Evolutionary conservation across 2,888 invertebrate genomes (phyloP), one percentile per base, ranked within the genome.

Genomic region (Clepsis dumicolana): DNA sequence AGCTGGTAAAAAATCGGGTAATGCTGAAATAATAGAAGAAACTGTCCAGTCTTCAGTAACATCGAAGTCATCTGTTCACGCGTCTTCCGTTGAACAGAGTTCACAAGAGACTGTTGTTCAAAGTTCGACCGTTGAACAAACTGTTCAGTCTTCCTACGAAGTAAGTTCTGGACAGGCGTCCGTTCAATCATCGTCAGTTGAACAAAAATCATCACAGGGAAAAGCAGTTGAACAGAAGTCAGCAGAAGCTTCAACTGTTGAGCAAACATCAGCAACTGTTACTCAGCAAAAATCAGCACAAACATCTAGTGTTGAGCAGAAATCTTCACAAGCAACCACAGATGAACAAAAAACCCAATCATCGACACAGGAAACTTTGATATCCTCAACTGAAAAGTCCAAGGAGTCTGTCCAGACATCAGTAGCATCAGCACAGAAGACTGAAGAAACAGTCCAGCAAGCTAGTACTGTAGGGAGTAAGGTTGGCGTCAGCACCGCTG

Each of bases 401-500:
- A 59, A 70, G 27, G 64, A 70, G 62, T 50, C 63, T 25, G 59
- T 64, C 48, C 44, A 54, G 18, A 29, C 56, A 52, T 50, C 65
- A 21, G 53, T 53, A n/a, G 32, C 44, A 59, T 71, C 73, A 62
- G 65, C 71, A 71, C 63, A 72, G 73, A 32, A 69, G 69, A 72
- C 75, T 74, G 74, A 70, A 69, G 62, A 77, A 59, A 67, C 66
- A 63, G 32, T 64, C 35, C 12, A 71, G 71, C 63, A 66, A 74
- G n/a, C 14, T 21, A 32, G 29, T 4, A 54, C 63, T 60, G 65
- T 59, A 65, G 61, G 73, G 12, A 71, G 71, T 64, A 68, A 74
- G 18, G 52, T 27, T 69, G 70, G 70, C 18, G 74, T 72, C 62
- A 83, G 80, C 73, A 67, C 80, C 63, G 71, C 80, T 83, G 84